Evolutionary conservation across 2,113 vertebrate genomes (phyloP), one percentile per base, ranked within the genome.

Genomic region (Paradisaea rubra): DNA sequence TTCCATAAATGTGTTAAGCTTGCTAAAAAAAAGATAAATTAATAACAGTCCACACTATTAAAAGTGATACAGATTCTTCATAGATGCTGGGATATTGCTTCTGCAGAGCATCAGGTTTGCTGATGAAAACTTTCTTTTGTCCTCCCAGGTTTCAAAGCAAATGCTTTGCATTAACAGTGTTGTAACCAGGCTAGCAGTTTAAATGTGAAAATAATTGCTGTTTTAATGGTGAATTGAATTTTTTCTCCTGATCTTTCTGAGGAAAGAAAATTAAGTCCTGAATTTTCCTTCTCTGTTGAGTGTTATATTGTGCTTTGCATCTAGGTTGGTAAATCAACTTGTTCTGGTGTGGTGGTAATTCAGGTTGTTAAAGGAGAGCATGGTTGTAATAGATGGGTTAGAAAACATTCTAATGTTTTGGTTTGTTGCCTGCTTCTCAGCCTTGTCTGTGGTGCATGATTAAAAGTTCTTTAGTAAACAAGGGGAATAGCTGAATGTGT

Each of bases 231-330:
- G 45, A 94, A 78, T 13, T 89, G 47, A 86, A 63, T 87, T 93
- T 92, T 94, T 82, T 74, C 68, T 94, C 33, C 39, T 52, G 61
- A 71, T 77, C 53, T 83, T 74, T 87, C 56, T 81, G 47, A 89
- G 35, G 56, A 35, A 80, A 66, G 77, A 80, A 65, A 89, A 64
- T 33, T 4, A 61, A 88, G 45, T 73, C 31, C 35, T 93, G 47
- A 79, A 28, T 91, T 88, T 89, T 94, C 56, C 60, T 87, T 72
- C 69, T 95, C 69, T 96, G 72, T 63, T 93, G 79, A 93, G 47
- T 93, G 52, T 95, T 93, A 70, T 65, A 27, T 28, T 53, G 31
- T 24, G 13, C 44, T 81, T 90, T 73, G 41, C 33, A 9, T 93
- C 77, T 93, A 57, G 30, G 16, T 88, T 96, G 57, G 60, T 89